Percentiles rank a stretch among this genome's conserved stretches.
phyloP scores from a whole-genome alignment of 2,888 invertebrate species.

The Sarcophaga carnaria region DNA sequence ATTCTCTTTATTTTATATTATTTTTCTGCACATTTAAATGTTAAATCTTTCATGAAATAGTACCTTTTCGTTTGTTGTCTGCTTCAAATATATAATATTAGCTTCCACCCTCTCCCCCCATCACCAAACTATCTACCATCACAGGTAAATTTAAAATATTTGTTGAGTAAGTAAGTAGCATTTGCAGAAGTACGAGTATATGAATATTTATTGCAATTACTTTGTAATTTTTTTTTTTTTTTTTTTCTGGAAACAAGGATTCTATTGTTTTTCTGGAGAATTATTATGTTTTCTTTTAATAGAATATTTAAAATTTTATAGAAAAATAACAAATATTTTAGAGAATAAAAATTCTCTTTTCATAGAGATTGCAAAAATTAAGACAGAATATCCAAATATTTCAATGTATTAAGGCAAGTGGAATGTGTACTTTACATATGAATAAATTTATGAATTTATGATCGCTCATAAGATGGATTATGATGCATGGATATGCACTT shows the following conservation, averaged over 20 bases:
- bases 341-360: slow-evolving; percentile 22
- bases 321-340: background rate
- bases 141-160: background rate
- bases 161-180: background rate
- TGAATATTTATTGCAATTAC: slow-evolving; percentile 58
- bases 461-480: no score
- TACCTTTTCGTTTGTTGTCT: slow-evolving; percentile 69
- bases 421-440: no score
- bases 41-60: slow-evolving; percentile 81
- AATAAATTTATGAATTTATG: no score
- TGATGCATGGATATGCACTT: no score
- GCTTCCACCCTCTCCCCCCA: background rate
- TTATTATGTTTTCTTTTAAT: background rate
- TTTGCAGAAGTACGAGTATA: background rate
- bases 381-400: no score
- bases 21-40: slow-evolving; percentile 79
- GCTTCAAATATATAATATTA: slow-evolving; percentile 48
- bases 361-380: background rate
- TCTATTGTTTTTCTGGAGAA: background rate
- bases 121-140: background rate
- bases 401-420: no score
- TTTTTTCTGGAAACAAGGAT: background rate
- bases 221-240: background rate
- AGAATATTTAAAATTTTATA: background rate
- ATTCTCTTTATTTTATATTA: background rate